Base-by-base conservation (phyloP, 2,888 invertebrate species). In the Tiphia femorata region DNA sequence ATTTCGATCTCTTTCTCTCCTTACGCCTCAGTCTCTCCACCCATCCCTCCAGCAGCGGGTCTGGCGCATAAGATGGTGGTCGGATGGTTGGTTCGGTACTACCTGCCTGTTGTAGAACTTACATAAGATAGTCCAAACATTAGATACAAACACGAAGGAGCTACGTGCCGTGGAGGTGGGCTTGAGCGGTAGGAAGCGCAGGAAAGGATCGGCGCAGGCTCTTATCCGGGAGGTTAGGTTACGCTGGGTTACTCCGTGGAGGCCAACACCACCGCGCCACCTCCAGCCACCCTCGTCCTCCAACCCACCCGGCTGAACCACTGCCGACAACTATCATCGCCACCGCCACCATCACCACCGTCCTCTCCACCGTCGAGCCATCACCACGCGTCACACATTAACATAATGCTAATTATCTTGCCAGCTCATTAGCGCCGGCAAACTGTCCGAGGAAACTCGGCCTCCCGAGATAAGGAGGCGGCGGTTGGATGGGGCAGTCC, bases 361-460 rank as follows among this genome's bases (percentile, higher is more conserved):
- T n/a, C n/a, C n/a, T n/a, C n/a, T n/a, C n/a, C n/a, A n/a, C n/a
- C n/a, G n/a, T n/a, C n/a, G 33, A 2, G 25, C 12, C 12, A n/a
- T 42, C 59, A 49, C 69, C 66, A 64, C 70, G 70, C 79, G 77
- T 81, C 79, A 76, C 79, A 72, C 79, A 80, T 81, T 81, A 82
- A 82, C 81, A 81, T 81, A 81, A 81, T 83, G 80, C 80, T 83
- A 83, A 82, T 82, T 82, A 83, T 81, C 81, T 78, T 80, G 78
- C 82, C 75, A 79, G 81, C 82, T 83, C 82, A 81, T 83, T 83
- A 82, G 80, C 79, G 77, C 76, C 69, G 73, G 78, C 76, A 80
- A 83, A 81, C 81, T 83, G 82, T 82, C 82, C 82, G 75, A 77
- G 77, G 78, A 78, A 79, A 82, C 77, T 80, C 79, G 76, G 75